Base-by-base conservation (phyloP, 2,113 vertebrate species). In the Brienomyrus longianalis region DNA sequence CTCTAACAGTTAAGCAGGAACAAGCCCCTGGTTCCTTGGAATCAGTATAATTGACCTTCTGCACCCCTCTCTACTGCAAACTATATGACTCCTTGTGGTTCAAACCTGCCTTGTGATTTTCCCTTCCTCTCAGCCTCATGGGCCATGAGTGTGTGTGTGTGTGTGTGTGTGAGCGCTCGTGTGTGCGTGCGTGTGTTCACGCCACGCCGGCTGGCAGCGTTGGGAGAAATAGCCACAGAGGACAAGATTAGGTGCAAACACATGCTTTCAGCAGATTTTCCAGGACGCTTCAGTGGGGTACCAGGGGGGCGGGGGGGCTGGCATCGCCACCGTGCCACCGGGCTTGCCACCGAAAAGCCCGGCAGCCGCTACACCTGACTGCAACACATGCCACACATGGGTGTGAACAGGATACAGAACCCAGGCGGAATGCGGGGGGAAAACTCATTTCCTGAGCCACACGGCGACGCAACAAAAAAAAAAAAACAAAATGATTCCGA, bases 41-140 rank as follows among this genome's bases (percentile, higher is more conserved):
- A 70, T 77, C 17, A 83, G 23, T 35, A 48, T 54, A 66, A 51
- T 39, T 80, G 74, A 54, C 35, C 45, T 19, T 8, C 88, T 35
- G 48, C 31, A 13, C 88, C 31, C 31, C 31, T n/a, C 51, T 35
- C 51, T 52, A 54, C 50, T 31, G n/a, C 85, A 52, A 52, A 27
- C 95, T 94, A 56, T 92, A 94, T 94, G 94, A 92, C 91, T 90
- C 92, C 94, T 94, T 77, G 93, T 94, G 94, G 93, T 56, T 94
- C 91, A 89, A 95, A 94, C 91, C 94, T 94, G 94, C 94, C 93
- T 45, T 93, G 92, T 94, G 92, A 93, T 94, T 94, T 94, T 92
- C 92, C 31, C 84, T 87, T 87, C 89, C 84, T 87, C 62, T 90
- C 21, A 56, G 59, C 62, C 89, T 80, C 19, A 23, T 17, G 62